Conservation (phyloP, 2,888 invertebrate species). For the Fragum fragum region DNA sequence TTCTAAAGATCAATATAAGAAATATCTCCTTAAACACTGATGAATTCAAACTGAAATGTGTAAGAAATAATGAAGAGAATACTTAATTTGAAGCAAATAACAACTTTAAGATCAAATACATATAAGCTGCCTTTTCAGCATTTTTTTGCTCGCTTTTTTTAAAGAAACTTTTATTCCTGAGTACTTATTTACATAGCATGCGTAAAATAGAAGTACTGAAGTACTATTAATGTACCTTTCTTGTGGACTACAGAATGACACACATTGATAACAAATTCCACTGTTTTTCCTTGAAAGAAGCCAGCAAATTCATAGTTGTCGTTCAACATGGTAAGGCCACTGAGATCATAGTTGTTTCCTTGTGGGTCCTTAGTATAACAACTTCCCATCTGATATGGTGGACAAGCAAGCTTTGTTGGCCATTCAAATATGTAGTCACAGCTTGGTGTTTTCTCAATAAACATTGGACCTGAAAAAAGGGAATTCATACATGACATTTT, state of each 20-base stretch:
- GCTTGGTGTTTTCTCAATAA: conserved; percentile 72
- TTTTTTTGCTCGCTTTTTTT: too few relatives aligned
- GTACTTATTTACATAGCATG: too few relatives aligned
- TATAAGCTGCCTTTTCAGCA: too few relatives aligned
- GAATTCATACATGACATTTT: neutral
- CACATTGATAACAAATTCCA: conserved; percentile 79
- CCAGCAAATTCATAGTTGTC: conserved; percentile 75
- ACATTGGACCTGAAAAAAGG: conserved; percentile 46
- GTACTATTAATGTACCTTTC: conserved; percentile 72
- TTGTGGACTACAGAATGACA: conserved; percentile 80
- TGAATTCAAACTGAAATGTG: too few relatives aligned
- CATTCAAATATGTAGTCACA: conserved; percentile 82
- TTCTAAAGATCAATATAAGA: too few relatives aligned
- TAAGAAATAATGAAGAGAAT: too few relatives aligned
- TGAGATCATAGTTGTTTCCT: conserved; percentile 73
- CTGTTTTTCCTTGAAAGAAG: conserved; percentile 36
- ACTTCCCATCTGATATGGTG: conserved; percentile 72
- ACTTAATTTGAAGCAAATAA: too few relatives aligned
- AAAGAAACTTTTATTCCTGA: too few relatives aligned
- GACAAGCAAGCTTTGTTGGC: conserved; percentile 78
- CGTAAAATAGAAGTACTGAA: too few relatives aligned
- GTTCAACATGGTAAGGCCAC: conserved; percentile 65
- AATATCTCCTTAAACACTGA: too few relatives aligned
- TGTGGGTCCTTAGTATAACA: conserved; percentile 53
- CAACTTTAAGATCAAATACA: too few relatives aligned